phyloP scores from a whole-genome alignment of 2,888 invertebrate species.

The Exephanes ischioxanthus region DNA sequence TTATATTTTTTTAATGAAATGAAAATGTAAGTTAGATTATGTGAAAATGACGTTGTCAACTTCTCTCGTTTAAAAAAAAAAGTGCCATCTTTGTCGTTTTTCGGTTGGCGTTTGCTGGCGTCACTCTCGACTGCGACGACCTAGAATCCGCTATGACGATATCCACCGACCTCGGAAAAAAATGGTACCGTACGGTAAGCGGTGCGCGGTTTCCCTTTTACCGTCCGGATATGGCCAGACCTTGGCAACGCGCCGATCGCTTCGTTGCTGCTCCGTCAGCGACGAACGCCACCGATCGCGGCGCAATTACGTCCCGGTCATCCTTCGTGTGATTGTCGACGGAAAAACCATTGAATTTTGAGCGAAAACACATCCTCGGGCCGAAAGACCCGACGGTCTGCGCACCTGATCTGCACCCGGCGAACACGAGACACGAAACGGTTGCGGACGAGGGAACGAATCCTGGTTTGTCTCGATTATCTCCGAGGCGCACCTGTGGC shows the following conservation, averaged over 20 bases:
- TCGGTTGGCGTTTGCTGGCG: conserved; percentile 2
- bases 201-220: conserved; percentile 62
- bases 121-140: conserved; percentile 26
- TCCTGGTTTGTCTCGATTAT: conserved; percentile 55
- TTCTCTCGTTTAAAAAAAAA: no score
- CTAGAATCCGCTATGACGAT: conserved; percentile 45
- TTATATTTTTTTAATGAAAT: no score
- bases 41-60: no score
- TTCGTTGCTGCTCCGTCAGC: conserved; percentile 8
- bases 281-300: neutral
- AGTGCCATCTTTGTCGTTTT: neutral
- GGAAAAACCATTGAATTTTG: no score
- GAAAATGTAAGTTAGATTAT: no score
- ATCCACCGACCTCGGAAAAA: conserved; percentile 28
- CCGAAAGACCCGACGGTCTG: no score
- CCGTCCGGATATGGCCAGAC: conserved; percentile 67
- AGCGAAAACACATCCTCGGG: no score
- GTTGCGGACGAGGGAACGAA: no score
- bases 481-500: conserved; percentile 56
- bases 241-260: conserved; percentile 54
- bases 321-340: no score
- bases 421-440: conserved; percentile 53
- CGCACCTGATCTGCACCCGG: conserved; percentile 67
- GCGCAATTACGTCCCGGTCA: conserved; percentile 20
- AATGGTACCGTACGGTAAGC: neutral